These are phyloP conservation scores for Melitaea athalia DNA, from an alignment of 2,888 invertebrate species.

Conservation along the genomic window DNA sequence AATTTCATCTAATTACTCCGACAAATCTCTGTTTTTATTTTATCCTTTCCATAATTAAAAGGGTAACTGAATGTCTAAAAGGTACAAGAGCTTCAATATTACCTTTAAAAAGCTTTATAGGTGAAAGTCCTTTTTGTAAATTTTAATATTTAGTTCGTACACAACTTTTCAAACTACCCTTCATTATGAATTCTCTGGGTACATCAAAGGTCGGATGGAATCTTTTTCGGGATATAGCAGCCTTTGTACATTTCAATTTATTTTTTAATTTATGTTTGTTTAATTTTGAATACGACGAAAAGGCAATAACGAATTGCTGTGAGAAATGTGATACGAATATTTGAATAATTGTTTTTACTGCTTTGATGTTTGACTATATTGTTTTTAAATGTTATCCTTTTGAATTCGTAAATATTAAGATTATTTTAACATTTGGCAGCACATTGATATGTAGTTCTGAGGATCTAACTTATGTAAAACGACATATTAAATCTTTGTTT, in stretches of 20 bases:
- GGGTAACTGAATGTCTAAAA: no score
- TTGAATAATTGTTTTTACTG: no score
- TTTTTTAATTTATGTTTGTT: background rate
- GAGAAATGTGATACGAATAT: background rate
- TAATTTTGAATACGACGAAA: background rate
- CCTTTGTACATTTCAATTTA: conserved; percentile 3
- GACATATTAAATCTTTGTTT: no score
- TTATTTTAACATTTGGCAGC: no score
- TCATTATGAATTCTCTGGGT: conserved; percentile 4
- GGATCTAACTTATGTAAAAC: no score
- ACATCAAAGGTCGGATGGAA: conserved; percentile 3
- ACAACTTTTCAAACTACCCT: conserved; percentile 5
- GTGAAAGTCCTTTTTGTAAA: background rate
- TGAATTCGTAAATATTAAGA: no score
- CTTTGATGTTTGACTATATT: no score
- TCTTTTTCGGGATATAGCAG: background rate
- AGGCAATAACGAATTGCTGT: background rate
- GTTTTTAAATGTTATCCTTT: no score
- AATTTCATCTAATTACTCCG: no score
- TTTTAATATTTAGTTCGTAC: background rate
- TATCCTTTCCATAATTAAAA: no score
- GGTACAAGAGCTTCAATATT: background rate
- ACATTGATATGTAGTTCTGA: no score
- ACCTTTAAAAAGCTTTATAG: background rate
- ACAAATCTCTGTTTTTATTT: no score